Evolutionary conservation across 2,888 invertebrate genomes (phyloP).

Genomic region (Aporophyla lueneburgensis): DNA sequence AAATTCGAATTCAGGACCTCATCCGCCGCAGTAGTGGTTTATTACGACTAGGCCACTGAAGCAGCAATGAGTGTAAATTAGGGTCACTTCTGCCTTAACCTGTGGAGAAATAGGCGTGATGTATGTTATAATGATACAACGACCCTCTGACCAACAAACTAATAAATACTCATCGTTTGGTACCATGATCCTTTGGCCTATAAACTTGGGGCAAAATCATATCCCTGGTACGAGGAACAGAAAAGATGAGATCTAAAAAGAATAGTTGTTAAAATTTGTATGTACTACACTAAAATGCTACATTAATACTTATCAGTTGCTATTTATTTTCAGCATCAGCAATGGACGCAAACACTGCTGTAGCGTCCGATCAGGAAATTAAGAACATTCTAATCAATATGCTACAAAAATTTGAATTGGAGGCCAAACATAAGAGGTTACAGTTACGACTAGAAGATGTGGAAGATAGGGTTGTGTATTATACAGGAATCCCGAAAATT

Average conservation of each 20-base stretch:
- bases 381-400: slow-evolving; percentile 56
- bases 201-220: background rate
- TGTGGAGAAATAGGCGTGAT: background rate
- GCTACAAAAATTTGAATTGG: slow-evolving; percentile 69
- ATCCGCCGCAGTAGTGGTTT: background rate
- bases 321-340: slow-evolving; percentile 36
- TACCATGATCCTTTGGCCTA: background rate
- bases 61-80: background rate
- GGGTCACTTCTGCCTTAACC: background rate
- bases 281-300: background rate
- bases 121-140: background rate
- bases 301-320: slow-evolving; percentile 4
- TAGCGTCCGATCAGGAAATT: background rate
- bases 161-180: background rate
- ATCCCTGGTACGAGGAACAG: no score
- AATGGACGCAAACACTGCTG: slow-evolving; percentile 17
- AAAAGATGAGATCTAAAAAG: background rate
- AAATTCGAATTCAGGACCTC: background rate
- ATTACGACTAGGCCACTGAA: background rate
- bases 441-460: slow-evolving; percentile 66
- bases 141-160: background rate
- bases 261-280: background rate
- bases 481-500: slow-evolving; percentile 65
- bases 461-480: slow-evolving; percentile 68
- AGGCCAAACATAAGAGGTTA: slow-evolving; percentile 61